A percentile compares a stretch with the other conserved stretches of the same genome.
These are phyloP conservation scores for Petromus typicus DNA, from an alignment of 2,113 vertebrate genomes.

Conservation along the genomic window DNA sequence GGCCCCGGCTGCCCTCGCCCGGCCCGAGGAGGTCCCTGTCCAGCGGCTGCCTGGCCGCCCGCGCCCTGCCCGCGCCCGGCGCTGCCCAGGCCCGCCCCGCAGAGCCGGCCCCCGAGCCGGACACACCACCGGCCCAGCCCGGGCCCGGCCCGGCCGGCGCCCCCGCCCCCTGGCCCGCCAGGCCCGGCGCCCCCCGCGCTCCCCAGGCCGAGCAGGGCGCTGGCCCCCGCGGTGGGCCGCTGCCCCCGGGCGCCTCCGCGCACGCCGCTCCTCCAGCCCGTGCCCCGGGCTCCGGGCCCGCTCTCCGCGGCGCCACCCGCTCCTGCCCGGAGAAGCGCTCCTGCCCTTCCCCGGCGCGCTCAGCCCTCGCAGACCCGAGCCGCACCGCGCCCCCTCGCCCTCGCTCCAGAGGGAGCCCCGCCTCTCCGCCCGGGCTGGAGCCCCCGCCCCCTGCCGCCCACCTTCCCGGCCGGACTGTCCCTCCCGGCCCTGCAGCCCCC, in stretches of 20 bases:
- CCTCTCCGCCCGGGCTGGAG: neutral
- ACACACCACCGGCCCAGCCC: neutral
- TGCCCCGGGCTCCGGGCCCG: too few species aligned
- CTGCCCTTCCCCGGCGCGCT: slow-evolving; percentile 68
- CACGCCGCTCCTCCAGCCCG: too few species aligned
- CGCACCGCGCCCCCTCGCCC: too few species aligned
- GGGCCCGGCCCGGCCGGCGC: too few species aligned
- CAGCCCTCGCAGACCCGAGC: slow-evolving; percentile 67
- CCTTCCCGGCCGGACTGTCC: slow-evolving; percentile 18
- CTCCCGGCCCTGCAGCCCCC: slow-evolving; percentile 56
- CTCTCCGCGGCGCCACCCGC: neutral
- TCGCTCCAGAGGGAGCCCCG: neutral
- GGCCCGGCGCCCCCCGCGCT: slow-evolving; percentile 67
- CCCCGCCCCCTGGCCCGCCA: slow-evolving; percentile 54
- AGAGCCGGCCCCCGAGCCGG: slow-evolving; percentile 58
- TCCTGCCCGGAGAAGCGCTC: slow-evolving; percentile 70
- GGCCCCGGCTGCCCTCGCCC: slow-evolving; percentile 79
- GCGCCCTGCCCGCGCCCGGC: too few species aligned
- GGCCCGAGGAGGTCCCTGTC: slow-evolving; percentile 84
- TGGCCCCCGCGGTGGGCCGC: slow-evolving; percentile 68
- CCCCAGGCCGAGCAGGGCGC: slow-evolving; percentile 52
- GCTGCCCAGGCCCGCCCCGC: neutral
- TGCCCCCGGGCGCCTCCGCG: slow-evolving; percentile 69
- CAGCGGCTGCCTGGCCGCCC: slow-evolving; percentile 69
- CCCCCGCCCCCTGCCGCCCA: neutral